Evolutionary conservation across 2,113 vertebrate genomes (phyloP).

Genomic region (Rhadina sibilatrix): DNA sequence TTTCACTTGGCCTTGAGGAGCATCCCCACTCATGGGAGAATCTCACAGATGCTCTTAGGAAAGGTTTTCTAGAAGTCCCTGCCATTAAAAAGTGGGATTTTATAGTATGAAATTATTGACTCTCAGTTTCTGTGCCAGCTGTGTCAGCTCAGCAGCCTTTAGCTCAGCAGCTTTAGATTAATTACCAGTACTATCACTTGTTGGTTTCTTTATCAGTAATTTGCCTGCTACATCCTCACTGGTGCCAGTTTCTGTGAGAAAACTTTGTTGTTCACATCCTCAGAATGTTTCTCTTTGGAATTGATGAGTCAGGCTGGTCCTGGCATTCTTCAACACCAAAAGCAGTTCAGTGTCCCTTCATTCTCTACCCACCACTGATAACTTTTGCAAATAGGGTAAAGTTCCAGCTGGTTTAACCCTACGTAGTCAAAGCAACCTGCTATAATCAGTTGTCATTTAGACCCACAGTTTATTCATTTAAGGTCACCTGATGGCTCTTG

Average conservation of each 20-base stretch:
- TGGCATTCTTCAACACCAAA: rapidly evolving
- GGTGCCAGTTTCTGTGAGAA: neutral
- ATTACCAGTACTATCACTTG: neutral
- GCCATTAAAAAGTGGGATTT: neutral
- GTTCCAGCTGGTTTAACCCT: neutral
- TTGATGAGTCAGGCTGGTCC: neutral
- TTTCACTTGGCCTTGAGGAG: neutral
- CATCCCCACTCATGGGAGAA: neutral
- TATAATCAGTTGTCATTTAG: neutral
- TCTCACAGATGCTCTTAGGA: neutral
- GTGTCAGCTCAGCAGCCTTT: neutral
- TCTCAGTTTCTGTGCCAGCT: neutral
- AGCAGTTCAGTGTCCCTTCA: neutral
- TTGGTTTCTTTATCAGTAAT: neutral
- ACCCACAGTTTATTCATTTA: neutral
- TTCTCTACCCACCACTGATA: neutral
- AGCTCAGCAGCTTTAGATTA: neutral
- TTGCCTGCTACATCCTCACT: neutral
- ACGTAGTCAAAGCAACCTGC: neutral
- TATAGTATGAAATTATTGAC: neutral
- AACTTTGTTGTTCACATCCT: neutral
- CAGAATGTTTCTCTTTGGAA: neutral
- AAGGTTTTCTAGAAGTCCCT: neutral
- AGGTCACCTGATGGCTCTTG: neutral
- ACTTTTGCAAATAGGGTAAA: neutral